Percentiles rank a stretch among this genome's conserved stretches.
These are phyloP conservation scores for Ormyrus rosae DNA, from an alignment of 2,888 invertebrate species.

Conservation along the genomic window DNA sequence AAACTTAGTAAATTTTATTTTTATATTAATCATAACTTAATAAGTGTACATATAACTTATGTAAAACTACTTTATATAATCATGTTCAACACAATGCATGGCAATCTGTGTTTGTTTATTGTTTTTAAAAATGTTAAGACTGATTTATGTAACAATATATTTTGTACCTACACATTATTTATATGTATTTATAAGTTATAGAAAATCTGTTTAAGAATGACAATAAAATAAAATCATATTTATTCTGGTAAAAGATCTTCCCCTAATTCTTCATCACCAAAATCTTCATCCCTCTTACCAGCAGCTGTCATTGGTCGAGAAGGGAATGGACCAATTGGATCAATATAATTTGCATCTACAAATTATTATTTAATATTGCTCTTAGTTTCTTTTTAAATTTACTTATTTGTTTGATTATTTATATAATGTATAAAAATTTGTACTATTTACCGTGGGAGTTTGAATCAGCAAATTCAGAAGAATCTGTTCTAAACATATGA, in stretches of 20 bases:
- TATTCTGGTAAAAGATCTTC: constrained; percentile 85
- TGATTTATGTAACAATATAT: too few relatives aligned
- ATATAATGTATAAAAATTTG: not conserved
- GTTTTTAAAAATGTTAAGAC: too few relatives aligned
- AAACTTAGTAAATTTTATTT: too few relatives aligned
- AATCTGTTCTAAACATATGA: constrained; percentile 59
- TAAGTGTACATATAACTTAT: too few relatives aligned
- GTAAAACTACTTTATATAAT: too few relatives aligned
- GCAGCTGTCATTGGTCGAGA: constrained; percentile 79
- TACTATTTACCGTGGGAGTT: constrained; percentile 60
- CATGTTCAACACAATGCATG: too few relatives aligned
- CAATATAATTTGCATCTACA: constrained; percentile 77
- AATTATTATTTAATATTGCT: not conserved
- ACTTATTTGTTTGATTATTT: constrained; percentile 13
- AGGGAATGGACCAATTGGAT: constrained; percentile 79
- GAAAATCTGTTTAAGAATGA: too few relatives aligned
- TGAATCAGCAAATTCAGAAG: constrained; percentile 63
- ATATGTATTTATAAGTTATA: too few relatives aligned
- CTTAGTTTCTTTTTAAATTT: constrained; percentile 12
- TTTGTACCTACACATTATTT: too few relatives aligned
- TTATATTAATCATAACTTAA: too few relatives aligned
- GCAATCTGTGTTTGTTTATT: too few relatives aligned
- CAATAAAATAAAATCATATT: constrained; percentile 53
- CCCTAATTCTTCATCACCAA: constrained; percentile 85
- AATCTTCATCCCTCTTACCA: constrained; percentile 81